Evolutionary conservation across 2,888 invertebrate genomes (phyloP), one percentile per base, ranked within the genome.

Genomic region (Amblyjoppa proteus): DNA sequence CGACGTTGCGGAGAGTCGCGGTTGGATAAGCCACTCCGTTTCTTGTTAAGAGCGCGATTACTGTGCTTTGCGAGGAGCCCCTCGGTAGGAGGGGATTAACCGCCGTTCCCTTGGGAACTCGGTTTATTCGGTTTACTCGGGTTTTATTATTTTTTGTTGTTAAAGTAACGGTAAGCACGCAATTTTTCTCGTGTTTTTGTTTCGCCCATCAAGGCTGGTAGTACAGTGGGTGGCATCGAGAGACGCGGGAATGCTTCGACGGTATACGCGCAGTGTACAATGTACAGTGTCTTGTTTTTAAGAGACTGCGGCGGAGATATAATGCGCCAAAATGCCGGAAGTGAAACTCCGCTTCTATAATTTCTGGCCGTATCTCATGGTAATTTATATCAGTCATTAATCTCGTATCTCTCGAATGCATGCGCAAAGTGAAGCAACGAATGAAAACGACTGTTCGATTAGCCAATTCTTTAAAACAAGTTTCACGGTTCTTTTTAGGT

Each of bases 121-220:
- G 58, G 74, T 51, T 74, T 68, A 41, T 51, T 71, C 71, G 11
- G 49, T 51, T 74, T 68, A 41, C 61, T 71, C 71, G 6, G 49
- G 41, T 58, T 41, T 79, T 61, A 79, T 83, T 83, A 78, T 69
- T 78, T 45, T 56, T 77, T 25, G 53, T 77, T 31, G 34, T 66
- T 31, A 77, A 77, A 83, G 73, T 74, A 78, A 78, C 78, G 51
- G 71, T 66, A 13, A 45, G 41, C n/a, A 69, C 45, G 28, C 2
- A 25, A 9, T 25, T 68, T 69, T 68, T 41, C 41, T 9, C 41
- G 41, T 41, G 11, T 41, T 9, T 41, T 41, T 41, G 9, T 11
- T 41, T 41, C 11, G 41, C 41, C 41, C 11, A 11, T 11, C 2
- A 11, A 41, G 11, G 11, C 41, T 41, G 9, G 3, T 11, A 41